Base-by-base conservation (phyloP, 2,797 vertebrate species). In the Pangasius djambal region DNA sequence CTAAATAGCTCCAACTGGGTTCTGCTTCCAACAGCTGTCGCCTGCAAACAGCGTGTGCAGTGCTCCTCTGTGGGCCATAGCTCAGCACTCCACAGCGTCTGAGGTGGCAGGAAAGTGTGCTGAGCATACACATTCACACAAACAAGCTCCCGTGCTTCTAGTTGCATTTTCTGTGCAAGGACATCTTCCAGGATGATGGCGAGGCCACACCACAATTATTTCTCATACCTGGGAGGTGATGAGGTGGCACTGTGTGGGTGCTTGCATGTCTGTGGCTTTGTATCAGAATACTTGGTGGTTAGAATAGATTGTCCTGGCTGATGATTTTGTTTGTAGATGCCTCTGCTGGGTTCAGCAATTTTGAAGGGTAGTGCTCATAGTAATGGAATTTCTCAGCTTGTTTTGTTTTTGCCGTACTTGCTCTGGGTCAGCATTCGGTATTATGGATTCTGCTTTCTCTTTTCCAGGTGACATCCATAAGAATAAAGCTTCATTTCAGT, bases 21-120 rank as follows among this genome's bases (percentile, higher is more conserved):
- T 87, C 74, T 91, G 88, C 87, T 83, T 65, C 57, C 89, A 92
- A 85, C 93, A 90, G 90, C 93, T 93, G 91, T 88, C 91, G 75
- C 34, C 77, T 22, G 72, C 63, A 88, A 87, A 82, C 57, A 77
- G 70, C 44, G 37, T 89, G 78, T 88, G 72, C n/a, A 34, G 22
- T 88, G 25, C 57, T 44, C 70, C 79, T 85, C n/a, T 69, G 89
- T 83, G 59, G 83, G 37, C 37, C 65, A 9, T 89, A 91, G 89
- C 88, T 82, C 81, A 79, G 67, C 84, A 48, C 12, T 87, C 85
- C 31, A 22, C 28, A 31, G 37, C 50, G 55, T 70, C 70, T 74
- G 75, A 86, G 55, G 70, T 86, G 89, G 34, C 31, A 72, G 78
- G 65, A 79, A 88, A n/a, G 83, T 86, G 50, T 81, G 48, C 65